Conservation (phyloP, 2,888 invertebrate species). For the Venustoraphidia nigricollis region DNA sequence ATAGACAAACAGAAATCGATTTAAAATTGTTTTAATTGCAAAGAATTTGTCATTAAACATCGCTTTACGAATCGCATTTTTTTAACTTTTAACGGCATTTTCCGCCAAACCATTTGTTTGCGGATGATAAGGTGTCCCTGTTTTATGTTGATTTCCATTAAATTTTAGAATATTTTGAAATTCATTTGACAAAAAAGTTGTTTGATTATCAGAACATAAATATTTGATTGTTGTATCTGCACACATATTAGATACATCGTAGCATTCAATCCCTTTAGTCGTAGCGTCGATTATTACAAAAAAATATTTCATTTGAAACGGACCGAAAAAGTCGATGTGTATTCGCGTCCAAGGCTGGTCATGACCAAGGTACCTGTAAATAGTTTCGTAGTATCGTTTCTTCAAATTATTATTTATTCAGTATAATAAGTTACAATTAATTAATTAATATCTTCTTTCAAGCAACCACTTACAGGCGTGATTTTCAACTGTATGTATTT, state of each 20-base stretch:
- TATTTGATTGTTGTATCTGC: neutral
- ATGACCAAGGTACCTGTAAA: neutral
- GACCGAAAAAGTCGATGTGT: neutral
- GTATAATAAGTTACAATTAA: too few relatives aligned
- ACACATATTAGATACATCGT: neutral
- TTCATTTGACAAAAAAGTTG: neutral
- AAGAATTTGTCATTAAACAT: too few relatives aligned
- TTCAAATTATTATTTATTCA: too few relatives aligned
- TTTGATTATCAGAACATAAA: neutral
- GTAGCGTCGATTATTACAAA: neutral
- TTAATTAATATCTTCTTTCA: too few relatives aligned
- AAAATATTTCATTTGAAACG: neutral
- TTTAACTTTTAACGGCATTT: too few relatives aligned
- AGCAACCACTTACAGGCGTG: too few relatives aligned
- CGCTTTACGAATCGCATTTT: too few relatives aligned
- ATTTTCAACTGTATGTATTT: too few relatives aligned
- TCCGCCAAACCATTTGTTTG: too few relatives aligned
- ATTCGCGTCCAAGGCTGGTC: neutral
- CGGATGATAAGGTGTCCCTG: neutral
- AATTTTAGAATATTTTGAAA: neutral
- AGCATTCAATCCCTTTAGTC: neutral
- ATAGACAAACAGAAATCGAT: too few relatives aligned
- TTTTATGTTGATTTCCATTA: neutral
- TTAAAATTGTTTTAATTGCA: too few relatives aligned
- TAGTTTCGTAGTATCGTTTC: too few relatives aligned